Conservation (phyloP, 2,113 vertebrate species). For the Heterotis niloticus region DNA sequence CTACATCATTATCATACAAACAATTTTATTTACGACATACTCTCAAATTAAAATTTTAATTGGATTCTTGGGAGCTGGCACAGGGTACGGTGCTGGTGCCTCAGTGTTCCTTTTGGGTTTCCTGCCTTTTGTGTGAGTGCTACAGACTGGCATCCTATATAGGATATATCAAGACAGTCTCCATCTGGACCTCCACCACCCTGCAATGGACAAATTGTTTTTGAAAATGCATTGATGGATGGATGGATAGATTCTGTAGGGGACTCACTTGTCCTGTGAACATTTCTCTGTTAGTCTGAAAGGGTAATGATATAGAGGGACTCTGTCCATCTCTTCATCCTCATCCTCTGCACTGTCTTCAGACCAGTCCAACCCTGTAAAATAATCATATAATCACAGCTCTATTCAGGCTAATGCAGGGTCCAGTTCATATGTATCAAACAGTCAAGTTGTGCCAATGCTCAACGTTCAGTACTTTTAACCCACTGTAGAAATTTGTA, state of each 20-base stretch:
- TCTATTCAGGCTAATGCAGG: not conserved
- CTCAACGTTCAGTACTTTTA: too few relatives aligned
- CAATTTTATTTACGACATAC: too few relatives aligned
- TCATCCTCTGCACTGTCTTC: conserved; percentile 93
- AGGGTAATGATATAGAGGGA: conserved; percentile 73
- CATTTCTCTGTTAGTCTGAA: conserved; percentile 77
- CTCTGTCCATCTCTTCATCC: conserved; percentile 74
- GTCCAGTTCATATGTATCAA: not conserved
- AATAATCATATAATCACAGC: not conserved
- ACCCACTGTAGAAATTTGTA: too few relatives aligned
- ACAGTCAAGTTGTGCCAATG: not conserved
- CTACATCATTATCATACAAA: not conserved
- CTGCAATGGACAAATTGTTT: not conserved
- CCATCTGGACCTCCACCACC: not conserved
- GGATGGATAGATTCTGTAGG: too few relatives aligned
- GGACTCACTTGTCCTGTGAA: conserved; percentile 50
- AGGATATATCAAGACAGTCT: too few relatives aligned
- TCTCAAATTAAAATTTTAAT: too few relatives aligned
- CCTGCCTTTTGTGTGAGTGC: too few relatives aligned
- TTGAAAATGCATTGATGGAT: too few relatives aligned
- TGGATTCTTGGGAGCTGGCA: too few relatives aligned
- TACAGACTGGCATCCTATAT: too few relatives aligned
- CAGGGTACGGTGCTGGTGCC: too few relatives aligned
- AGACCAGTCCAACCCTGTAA: conserved; percentile 93
- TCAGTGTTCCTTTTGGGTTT: not conserved